Base-by-base conservation (phyloP, 2,888 invertebrate genomes). In the Eristalis tenax region DNA sequence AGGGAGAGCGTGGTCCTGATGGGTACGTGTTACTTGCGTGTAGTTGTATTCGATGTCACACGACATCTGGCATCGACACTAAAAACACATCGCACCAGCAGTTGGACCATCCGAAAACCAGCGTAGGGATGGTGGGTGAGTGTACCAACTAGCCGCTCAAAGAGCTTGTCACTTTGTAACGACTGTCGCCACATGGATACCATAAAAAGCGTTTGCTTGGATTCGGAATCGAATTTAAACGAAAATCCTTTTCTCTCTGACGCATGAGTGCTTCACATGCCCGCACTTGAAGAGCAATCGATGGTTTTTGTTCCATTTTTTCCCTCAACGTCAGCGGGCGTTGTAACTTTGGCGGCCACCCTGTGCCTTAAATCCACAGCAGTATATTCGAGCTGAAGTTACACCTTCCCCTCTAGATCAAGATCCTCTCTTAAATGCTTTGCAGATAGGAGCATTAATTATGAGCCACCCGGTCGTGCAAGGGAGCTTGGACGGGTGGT, bases 51-150 rank as follows among this genome's bases (percentile, higher is more conserved):
- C 18, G 50, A n/a, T 50, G 50, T 50, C 50, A 50, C 63, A 80
- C 74, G 74, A 70, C 70, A 82, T 82, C 81, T 75, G 81, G 70
- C 76, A 82, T 76, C 64, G 76, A 70, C 69, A 69, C 74, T 81
- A 81, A 75, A 81, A 82, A 76, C 65, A 70, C 76, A 75, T 75
- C 43, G 76, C 38, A 66, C 70, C 81, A 82, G 75, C 81, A 70
- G 75, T 75, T 56, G 38, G 64, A 73, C 66, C 70, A 78, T 56
- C 69, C 40, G 64, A 70, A 78, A 70, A 26, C 43, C 26, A 6
- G 18, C 18, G 50, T n/a, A 5, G 66, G 13, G 26, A n/a, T 15
- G 11, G 18, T 10, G 13, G 22, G 0, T 3, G 11, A 50, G n/a
- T 23, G 8, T 57, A n/a, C 32, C 22, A n/a, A 22, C 69, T 13